Conservation (phyloP, 2,113 vertebrate species). For the Scomber japonicus region DNA sequence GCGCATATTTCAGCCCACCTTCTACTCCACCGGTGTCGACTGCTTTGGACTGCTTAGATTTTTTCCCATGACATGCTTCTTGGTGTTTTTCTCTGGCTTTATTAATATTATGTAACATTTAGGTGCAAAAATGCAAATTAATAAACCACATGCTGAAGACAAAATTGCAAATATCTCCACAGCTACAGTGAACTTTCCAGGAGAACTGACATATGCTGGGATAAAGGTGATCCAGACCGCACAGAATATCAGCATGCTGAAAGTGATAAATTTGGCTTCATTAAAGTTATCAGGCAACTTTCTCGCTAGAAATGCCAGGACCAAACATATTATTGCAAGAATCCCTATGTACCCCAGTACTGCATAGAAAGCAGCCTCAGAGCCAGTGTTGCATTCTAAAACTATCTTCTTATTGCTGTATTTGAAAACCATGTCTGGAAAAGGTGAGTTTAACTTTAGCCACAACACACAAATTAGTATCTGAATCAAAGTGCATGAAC, state of each 20-base stretch:
- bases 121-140: constrained; percentile 75
- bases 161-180: too few species aligned
- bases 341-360: constrained; percentile 82
- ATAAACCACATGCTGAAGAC: too few species aligned
- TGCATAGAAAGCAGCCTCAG: constrained; percentile 77
- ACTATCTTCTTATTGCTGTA: constrained; percentile 77
- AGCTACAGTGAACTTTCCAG: too few species aligned
- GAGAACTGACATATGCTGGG: too few species aligned
- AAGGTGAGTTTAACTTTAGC: constrained; percentile 79
- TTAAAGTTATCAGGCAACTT: too few species aligned
- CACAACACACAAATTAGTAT: constrained; percentile 80
- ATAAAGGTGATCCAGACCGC: too few species aligned
- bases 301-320: constrained; percentile 68
- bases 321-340: constrained; percentile 73
- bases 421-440: constrained; percentile 75
- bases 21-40: too few species aligned
- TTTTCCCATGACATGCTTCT: constrained; percentile 65
- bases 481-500: constrained; percentile 80
- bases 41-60: not conserved
- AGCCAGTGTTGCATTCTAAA: constrained; percentile 83
- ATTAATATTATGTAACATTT: constrained; percentile 85
- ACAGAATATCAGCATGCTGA: too few species aligned
- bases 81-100: constrained; percentile 83
- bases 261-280: too few species aligned
- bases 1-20: too few species aligned